These are phyloP conservation scores for Tineola bisselliella DNA, from an alignment of 2,888 invertebrate species.

Conservation along the genomic window DNA sequence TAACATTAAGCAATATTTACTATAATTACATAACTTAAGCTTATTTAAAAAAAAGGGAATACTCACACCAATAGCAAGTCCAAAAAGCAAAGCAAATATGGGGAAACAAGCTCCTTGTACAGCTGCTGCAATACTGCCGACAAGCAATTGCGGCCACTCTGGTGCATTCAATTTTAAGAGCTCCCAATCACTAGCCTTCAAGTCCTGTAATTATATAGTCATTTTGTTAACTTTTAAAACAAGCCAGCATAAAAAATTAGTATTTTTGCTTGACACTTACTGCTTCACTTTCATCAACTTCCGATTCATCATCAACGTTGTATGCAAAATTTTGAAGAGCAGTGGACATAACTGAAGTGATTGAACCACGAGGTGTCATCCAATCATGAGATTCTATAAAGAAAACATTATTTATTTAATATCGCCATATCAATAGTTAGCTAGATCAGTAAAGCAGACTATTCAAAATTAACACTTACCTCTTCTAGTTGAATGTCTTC, in stretches of 20 bases:
- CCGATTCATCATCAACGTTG: conserved; percentile 41
- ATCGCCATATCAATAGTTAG: too few relatives aligned
- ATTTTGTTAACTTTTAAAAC: too few relatives aligned
- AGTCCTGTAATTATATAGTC: not conserved
- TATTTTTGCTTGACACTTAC: too few relatives aligned
- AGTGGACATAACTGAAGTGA: conserved; percentile 49
- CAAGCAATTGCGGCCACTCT: conserved; percentile 70
- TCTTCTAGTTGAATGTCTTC: conserved; percentile 49
- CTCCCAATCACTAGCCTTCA: conserved; percentile 44
- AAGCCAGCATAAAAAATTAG: too few relatives aligned
- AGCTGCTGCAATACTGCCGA: conserved; percentile 72
- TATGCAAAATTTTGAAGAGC: conserved; percentile 48
- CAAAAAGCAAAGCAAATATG: conserved; percentile 74
- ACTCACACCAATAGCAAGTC: conserved; percentile 71
- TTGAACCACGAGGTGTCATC: conserved; percentile 57
- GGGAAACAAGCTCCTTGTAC: conserved; percentile 74
- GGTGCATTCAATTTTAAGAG: conserved; percentile 70
- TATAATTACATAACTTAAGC: too few relatives aligned
- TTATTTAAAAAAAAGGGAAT: not conserved
- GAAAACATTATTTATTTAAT: not conserved
- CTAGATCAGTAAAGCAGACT: too few relatives aligned
- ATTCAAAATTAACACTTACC: too few relatives aligned
- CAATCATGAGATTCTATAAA: conserved; percentile 49
- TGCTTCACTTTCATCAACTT: conserved; percentile 44
- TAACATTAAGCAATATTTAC: too few relatives aligned